phyloP scores from a whole-genome alignment of 2,113 vertebrate genomes.

The Onychorhynchus coronatus region DNA sequence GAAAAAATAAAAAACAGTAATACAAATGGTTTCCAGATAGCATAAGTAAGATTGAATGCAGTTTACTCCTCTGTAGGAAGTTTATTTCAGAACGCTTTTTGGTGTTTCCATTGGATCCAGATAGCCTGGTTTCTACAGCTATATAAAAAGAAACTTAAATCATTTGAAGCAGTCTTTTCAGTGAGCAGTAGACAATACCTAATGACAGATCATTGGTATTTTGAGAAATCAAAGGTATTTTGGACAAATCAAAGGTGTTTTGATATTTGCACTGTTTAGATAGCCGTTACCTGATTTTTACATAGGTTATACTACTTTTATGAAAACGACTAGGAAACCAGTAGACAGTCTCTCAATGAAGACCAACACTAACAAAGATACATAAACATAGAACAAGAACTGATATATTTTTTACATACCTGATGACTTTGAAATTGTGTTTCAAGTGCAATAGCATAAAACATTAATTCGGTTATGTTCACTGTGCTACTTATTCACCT shows the following conservation, averaged over 20 bases:
- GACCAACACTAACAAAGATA: neutral
- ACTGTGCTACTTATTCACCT: neutral
- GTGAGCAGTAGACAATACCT: neutral
- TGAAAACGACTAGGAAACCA: neutral
- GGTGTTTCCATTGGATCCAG: neutral
- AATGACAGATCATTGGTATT: neutral
- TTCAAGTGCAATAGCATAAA: neutral
- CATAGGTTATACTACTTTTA: neutral
- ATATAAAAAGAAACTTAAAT: neutral
- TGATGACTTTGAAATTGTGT: neutral
- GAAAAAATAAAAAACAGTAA: neutral
- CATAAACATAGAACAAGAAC: neutral
- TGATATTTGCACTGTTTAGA: neutral
- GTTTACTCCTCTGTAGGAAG: neutral
- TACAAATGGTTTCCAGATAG: neutral
- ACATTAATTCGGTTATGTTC: neutral
- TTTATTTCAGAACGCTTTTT: neutral
- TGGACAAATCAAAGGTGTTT: neutral
- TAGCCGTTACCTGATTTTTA: neutral
- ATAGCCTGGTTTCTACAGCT: neutral
- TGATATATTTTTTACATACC: neutral
- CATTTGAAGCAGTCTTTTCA: neutral
- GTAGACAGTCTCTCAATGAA: neutral
- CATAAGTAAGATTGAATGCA: neutral
- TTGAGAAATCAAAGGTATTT: neutral